phyloP scores from a whole-genome alignment of 1,140 invertebrate species.

The Calliopsis andreniformis region DNA sequence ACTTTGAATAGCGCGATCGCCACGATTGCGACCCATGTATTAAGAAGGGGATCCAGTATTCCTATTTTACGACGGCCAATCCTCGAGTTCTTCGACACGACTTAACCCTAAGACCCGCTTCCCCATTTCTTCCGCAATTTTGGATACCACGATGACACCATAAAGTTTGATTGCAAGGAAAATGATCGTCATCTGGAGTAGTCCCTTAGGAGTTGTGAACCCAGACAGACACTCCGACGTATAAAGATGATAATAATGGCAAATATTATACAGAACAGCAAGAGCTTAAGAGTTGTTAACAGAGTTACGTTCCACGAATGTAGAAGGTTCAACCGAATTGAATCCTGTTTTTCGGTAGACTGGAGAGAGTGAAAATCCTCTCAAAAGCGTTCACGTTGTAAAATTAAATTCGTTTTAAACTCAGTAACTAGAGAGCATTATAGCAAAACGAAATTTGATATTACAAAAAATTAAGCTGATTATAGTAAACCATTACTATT shows the following conservation, averaged over 20 bases:
- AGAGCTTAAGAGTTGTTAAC: too few species aligned
- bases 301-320: not conserved
- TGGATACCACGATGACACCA: not conserved
- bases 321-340: not conserved
- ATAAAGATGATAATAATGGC: constrained; percentile 22
- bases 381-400: not conserved
- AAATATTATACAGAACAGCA: not conserved
- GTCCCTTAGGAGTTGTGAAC: not conserved
- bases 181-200: not conserved
- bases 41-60: not conserved
- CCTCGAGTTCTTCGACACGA: not conserved
- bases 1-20: not conserved
- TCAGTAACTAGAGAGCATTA: too few species aligned
- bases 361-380: not conserved
- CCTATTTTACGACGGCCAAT: not conserved
- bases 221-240: not conserved
- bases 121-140: not conserved
- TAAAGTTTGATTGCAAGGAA: constrained; percentile 35
- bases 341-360: not conserved
- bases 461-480: too few species aligned
- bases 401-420: too few species aligned
- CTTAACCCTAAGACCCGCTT: not conserved
- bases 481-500: too few species aligned
- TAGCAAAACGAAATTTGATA: too few species aligned
- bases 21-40: not conserved